These are phyloP conservation scores for Suillia variegata DNA, from an alignment of 2,888 invertebrate species.

Conservation along the genomic window DNA sequence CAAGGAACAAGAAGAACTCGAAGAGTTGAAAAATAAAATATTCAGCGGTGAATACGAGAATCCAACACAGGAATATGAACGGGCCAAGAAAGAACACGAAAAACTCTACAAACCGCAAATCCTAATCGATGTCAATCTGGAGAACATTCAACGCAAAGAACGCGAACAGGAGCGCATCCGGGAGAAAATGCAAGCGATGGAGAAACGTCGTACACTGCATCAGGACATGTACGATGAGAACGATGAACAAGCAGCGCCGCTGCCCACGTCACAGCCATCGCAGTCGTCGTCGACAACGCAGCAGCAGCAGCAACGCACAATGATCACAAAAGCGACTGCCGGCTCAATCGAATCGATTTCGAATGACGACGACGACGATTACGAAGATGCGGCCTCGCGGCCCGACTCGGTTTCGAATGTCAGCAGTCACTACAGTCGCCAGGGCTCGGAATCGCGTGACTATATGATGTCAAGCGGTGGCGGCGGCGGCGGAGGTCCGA, in stretches of 20 bases:
- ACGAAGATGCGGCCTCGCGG: constrained; percentile 71
- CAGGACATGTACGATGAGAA: constrained; percentile 68
- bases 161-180: constrained; percentile 65
- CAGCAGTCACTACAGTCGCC: constrained; percentile 47
- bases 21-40: constrained; percentile 79
- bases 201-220: constrained; percentile 55
- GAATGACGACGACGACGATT: constrained; percentile 60
- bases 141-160: constrained; percentile 67
- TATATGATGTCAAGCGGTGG: constrained; percentile 22
- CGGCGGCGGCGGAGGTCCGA: no score
- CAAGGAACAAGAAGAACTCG: constrained; percentile 87
- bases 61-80: constrained; percentile 72
- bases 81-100: constrained; percentile 76
- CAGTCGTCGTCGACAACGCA: constrained; percentile 2
- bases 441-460: constrained; percentile 56
- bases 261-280: constrained; percentile 17
- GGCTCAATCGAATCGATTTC: constrained; percentile 48
- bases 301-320: not conserved
- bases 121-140: constrained; percentile 73
- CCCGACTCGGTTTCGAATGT: constrained; percentile 74
- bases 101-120: constrained; percentile 84
- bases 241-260: constrained; percentile 66
- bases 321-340: constrained; percentile 16
- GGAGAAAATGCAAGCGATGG: constrained; percentile 61
- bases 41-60: constrained; percentile 71